A percentile compares a stretch with the other conserved stretches of the same genome.
Evolutionary conservation across 23 tunicate species (phyloP).

Genomic region (Botrylloides violaceus): DNA sequence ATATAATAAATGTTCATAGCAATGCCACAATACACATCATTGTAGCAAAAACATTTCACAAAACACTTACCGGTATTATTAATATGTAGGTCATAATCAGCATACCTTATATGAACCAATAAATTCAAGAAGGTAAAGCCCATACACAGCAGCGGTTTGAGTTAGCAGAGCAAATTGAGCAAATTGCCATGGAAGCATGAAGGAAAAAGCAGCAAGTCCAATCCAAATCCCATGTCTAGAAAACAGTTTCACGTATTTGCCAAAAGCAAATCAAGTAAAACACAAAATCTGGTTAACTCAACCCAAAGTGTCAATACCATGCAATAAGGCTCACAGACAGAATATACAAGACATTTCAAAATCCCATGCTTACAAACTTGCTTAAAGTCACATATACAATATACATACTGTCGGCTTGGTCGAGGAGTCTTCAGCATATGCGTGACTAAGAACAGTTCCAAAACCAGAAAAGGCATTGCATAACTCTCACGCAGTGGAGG

Average conservation of each 20-base stretch:
- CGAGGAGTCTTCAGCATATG: slow-evolving; percentile 67
- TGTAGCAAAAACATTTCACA: too few relatives aligned
- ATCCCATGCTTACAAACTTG: too few relatives aligned
- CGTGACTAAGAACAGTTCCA: slow-evolving; percentile 84
- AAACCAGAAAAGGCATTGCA: slow-evolving; percentile 92
- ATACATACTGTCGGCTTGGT: slow-evolving; percentile 3
- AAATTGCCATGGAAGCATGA: slow-evolving; percentile 99
- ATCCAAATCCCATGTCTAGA: slow-evolving; percentile 70
- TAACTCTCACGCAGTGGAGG: slow-evolving; percentile 97
- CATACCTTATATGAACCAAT: slow-evolving; percentile 93
- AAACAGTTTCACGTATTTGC: too few relatives aligned
- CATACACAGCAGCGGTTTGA: slow-evolving; percentile 94
- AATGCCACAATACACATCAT: too few relatives aligned
- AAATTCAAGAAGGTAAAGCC: slow-evolving; percentile 79
- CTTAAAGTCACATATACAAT: too few relatives aligned
- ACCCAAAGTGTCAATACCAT: background rate
- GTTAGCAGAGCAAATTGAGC: slow-evolving; percentile 99
- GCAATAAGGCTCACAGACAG: background rate
- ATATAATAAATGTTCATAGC: too few relatives aligned
- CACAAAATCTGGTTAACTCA: background rate
- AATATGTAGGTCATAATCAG: too few relatives aligned
- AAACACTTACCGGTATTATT: too few relatives aligned
- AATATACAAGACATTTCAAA: too few relatives aligned
- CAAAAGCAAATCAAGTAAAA: background rate
- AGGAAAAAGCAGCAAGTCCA: slow-evolving; percentile 74